A percentile compares a stretch with the other conserved stretches of the same genome.
phyloP scores from a whole-genome alignment of 1,140 invertebrate species.

The Heterodera schachtii region DNA sequence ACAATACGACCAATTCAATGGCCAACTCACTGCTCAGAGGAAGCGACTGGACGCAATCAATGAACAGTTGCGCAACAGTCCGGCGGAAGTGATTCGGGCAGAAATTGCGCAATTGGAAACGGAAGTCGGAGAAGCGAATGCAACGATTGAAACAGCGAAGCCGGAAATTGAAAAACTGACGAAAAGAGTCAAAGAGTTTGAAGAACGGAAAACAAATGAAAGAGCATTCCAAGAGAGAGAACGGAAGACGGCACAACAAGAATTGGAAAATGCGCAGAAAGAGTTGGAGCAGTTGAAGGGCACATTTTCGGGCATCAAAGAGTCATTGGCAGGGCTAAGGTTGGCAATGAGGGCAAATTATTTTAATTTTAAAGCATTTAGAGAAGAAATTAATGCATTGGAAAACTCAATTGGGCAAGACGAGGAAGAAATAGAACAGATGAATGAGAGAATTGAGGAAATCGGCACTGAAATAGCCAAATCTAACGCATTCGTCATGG shows the following conservation, averaged over 20 bases:
- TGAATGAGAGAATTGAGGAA: background rate
- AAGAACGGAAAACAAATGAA: constrained; percentile 45
- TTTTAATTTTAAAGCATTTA: constrained; percentile 18
- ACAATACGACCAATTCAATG: constrained; percentile 33
- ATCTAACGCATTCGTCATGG: constrained; percentile 17
- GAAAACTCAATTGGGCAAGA: constrained; percentile 36
- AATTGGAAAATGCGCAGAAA: constrained; percentile 49
- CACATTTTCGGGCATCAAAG: constrained; percentile 41
- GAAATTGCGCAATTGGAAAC: constrained; percentile 34
- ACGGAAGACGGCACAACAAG: constrained; percentile 52
- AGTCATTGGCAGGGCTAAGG: constrained; percentile 30
- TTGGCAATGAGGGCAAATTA: constrained; percentile 11
- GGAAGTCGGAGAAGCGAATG: constrained; percentile 18
- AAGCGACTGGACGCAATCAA: constrained; percentile 25
- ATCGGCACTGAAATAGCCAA: background rate
- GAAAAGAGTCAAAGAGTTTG: constrained; percentile 17
- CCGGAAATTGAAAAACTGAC: constrained; percentile 36
- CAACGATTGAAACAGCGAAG: constrained; percentile 4
- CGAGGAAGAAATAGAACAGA: constrained; percentile 31
- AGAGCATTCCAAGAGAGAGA: constrained; percentile 46
- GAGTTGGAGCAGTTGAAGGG: constrained; percentile 47
- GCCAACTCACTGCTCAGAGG: constrained; percentile 4
- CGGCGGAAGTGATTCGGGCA: constrained; percentile 28
- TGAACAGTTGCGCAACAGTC: constrained; percentile 29
- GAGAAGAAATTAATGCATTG: constrained; percentile 35